Evolutionary conservation across 2,113 vertebrate species (phyloP).

Genomic region (Halichoerus grypus): DNA sequence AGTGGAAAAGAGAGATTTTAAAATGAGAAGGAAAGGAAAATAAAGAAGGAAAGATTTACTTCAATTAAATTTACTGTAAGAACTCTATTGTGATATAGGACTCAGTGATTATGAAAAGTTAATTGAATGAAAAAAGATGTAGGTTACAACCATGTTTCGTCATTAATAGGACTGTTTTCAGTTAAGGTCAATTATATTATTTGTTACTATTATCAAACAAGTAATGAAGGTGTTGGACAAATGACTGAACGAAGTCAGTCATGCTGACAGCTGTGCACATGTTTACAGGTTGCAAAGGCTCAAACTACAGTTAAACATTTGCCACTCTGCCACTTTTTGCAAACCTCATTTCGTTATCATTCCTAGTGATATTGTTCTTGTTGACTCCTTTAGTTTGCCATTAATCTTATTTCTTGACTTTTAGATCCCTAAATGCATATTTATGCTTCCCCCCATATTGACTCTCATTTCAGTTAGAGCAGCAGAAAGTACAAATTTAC

Average conservation of each 20-base stretch:
- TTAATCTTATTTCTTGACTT: constrained; percentile 9
- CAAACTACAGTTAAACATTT: background rate
- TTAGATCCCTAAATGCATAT: background rate
- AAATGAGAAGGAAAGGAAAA: constrained; percentile 42
- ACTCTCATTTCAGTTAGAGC: background rate
- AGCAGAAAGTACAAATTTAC: background rate
- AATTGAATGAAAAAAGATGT: constrained; percentile 45
- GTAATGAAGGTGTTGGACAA: background rate
- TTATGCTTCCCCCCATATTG: background rate
- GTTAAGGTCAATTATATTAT: background rate
- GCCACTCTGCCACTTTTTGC: background rate
- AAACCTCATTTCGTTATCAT: background rate
- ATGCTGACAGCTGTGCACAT: background rate
- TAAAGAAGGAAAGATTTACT: background rate
- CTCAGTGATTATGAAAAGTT: constrained; percentile 21
- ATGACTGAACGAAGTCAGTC: background rate
- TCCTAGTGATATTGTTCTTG: background rate
- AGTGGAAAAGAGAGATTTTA: background rate
- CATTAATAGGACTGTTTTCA: background rate
- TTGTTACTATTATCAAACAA: background rate
- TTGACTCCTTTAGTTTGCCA: background rate
- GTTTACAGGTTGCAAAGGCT: background rate
- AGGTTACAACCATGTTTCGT: background rate
- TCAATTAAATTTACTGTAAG: constrained; percentile 40
- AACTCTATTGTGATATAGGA: constrained; percentile 21